Evolutionary conservation across 2,797 vertebrate genomes (phyloP), one percentile per base, ranked within the genome.

Genomic region (Syngnathus acus): DNA sequence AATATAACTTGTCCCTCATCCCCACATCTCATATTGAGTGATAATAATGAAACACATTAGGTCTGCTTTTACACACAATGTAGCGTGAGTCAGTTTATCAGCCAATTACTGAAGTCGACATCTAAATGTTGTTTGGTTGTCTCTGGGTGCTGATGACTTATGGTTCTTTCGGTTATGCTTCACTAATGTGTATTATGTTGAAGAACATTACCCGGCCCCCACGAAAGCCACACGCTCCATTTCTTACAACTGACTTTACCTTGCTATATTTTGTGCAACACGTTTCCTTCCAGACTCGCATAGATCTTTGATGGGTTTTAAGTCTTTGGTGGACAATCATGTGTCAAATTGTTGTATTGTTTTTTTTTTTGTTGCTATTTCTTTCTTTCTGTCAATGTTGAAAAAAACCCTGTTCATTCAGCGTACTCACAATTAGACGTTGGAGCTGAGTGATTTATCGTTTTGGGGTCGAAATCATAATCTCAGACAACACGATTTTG

Each of bases 41-140:
- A 62, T 65, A 64, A 67, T 62, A 64, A 69, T 78, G 72, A 82
- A 80, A 65, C 58, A 32, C 57, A 75, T 78, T 65, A 74, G 21
- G 13, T 13, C 66, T 47, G 68, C 23, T 71, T 78, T 75, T 79
- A 81, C 67, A 77, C 81, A 84, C 78, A 14, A 39, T 3, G 75
- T 74, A 60, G 71, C 78, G 65, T 3, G 23, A 70, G 50, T 37
- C 57, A 2, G 17, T 78, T 66, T 71, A 65, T 80, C 80, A 82
- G 72, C 64, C 17, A 54, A 21, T 23, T 54, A 23, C 69, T 68
- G 54, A 40, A 43, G 64, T 43, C 55, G 72, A 68, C 64, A 76
- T 70, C 66, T 40, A 10, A 68, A 16, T 9, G 0, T 68, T 71
- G 71, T 68, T 60, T 65, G 48, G 62, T 43, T 9, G 9, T 59